Conservation (phyloP, 1,140 invertebrate genomes). For the Drosophila orena region DNA sequence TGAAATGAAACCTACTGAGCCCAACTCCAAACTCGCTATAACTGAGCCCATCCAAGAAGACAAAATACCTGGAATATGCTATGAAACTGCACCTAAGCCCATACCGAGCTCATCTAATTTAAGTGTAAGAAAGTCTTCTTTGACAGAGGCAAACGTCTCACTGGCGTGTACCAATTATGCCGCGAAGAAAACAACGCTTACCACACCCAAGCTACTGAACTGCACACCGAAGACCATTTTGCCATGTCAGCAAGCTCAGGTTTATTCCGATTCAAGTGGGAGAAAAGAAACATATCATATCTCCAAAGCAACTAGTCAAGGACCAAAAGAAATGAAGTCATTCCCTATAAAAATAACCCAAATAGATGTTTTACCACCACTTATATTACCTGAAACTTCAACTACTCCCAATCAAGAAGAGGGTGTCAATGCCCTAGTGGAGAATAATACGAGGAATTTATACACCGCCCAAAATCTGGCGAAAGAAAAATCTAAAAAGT, state of each 20-base stretch:
- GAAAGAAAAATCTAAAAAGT: neutral
- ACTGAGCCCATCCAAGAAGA: neutral
- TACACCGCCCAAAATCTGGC: neutral
- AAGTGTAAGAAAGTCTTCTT: slow-evolving; percentile 16
- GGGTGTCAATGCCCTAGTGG: neutral
- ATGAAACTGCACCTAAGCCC: neutral
- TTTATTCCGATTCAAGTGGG: neutral
- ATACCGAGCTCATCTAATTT: neutral
- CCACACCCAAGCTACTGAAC: neutral
- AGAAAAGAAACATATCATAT: neutral
- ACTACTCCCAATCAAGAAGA: neutral
- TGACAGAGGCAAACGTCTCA: neutral
- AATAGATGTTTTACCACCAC: slow-evolving; percentile 36
- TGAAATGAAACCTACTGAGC: neutral
- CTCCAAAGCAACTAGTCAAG: neutral
- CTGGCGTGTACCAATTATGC: neutral
- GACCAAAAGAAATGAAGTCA: neutral
- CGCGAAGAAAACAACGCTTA: neutral
- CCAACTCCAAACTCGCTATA: neutral
- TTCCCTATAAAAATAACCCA: slow-evolving; percentile 16
- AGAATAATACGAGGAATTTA: too few species aligned
- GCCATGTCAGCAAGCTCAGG: too few species aligned
- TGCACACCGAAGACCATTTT: neutral
- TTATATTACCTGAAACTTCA: neutral
- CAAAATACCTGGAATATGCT: neutral